Evolutionary conservation across 2,113 vertebrate species (phyloP).

Genomic region (Strigops habroptila): DNA sequence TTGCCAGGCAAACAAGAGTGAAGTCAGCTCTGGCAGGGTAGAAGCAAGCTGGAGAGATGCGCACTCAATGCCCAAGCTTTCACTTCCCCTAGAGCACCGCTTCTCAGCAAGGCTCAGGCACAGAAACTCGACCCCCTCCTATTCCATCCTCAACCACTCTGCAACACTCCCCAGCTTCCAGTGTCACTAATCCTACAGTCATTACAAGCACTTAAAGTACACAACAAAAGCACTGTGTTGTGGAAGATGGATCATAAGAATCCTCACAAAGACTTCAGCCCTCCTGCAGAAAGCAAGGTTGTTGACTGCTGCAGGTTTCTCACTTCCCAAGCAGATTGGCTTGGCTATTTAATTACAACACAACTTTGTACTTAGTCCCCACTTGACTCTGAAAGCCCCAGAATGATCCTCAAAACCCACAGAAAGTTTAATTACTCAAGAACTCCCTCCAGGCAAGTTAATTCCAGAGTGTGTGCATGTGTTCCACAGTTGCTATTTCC

Average conservation of each 20-base stretch:
- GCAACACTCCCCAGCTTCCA: not conserved
- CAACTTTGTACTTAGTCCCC: not conserved
- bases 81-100: not conserved
- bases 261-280: not conserved
- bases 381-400: slow-evolving; percentile 8
- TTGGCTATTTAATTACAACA: slow-evolving; percentile 5
- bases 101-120: not conserved
- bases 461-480: not conserved
- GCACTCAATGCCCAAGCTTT: accelerated
- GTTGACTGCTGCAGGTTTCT: not conserved
- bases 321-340: not conserved
- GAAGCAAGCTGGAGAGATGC: not conserved
- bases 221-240: not conserved
- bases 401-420: slow-evolving; percentile 15
- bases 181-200: not conserved
- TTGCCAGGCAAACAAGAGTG: not conserved
- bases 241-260: not conserved
- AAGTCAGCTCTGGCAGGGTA: not conserved
- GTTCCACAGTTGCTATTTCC: not conserved
- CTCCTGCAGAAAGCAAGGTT: slow-evolving; percentile 8
- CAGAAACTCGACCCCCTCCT: not conserved
- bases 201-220: not conserved
- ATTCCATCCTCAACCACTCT: not conserved
- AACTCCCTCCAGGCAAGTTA: not conserved
- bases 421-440: slow-evolving; percentile 30